Evolutionary conservation across 2,888 invertebrate genomes (phyloP).

Genomic region (Dione juno): DNA sequence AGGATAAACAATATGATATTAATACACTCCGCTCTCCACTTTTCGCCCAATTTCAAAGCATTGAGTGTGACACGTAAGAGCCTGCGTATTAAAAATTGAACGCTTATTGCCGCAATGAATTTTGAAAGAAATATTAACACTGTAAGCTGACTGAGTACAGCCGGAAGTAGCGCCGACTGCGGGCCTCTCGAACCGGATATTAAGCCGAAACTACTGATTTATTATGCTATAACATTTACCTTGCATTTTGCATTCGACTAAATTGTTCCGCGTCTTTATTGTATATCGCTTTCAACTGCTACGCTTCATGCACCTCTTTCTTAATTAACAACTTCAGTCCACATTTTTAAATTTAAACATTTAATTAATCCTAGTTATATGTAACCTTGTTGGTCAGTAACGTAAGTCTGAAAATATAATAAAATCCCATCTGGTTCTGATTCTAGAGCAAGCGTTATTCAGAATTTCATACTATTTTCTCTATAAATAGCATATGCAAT

Average conservation of each 20-base stretch:
- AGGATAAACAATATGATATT: too few relatives aligned
- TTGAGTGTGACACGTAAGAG: neutral
- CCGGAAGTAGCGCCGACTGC: slow-evolving; percentile 21
- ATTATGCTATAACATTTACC: slow-evolving; percentile 36
- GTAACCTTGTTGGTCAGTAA: too few relatives aligned
- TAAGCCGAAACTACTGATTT: slow-evolving; percentile 34
- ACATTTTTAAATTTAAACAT: too few relatives aligned
- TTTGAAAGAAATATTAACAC: slow-evolving; percentile 14
- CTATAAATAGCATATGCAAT: too few relatives aligned
- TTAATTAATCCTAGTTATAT: too few relatives aligned
- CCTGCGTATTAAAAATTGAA: neutral
- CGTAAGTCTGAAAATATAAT: too few relatives aligned
- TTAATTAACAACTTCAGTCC: too few relatives aligned
- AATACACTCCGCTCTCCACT: neutral
- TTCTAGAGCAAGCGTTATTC: too few relatives aligned
- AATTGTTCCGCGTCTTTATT: neutral
- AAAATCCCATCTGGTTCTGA: too few relatives aligned
- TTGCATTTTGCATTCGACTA: slow-evolving; percentile 4
- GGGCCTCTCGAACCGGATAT: slow-evolving; percentile 32
- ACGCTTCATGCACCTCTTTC: neutral
- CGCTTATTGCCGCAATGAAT: neutral
- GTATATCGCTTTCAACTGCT: neutral
- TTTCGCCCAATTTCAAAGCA: neutral
- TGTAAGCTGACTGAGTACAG: slow-evolving; percentile 10
- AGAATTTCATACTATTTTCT: too few relatives aligned